Base-by-base conservation (phyloP, 1,140 invertebrate genomes). In the Lepidotrigona ventralis region DNA sequence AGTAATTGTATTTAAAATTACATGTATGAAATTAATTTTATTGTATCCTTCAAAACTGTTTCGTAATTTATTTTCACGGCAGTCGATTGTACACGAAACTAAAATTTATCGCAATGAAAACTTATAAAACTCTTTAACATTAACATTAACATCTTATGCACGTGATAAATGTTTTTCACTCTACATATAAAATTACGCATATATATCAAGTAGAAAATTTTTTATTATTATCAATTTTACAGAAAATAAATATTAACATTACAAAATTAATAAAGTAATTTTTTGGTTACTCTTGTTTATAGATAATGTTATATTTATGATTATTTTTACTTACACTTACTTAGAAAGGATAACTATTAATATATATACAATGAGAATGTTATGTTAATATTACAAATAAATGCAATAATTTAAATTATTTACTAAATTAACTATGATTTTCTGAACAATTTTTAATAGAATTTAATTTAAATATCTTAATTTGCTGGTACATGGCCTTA, bases 381-480 rank as follows among this genome's bases (percentile, higher is more conserved):
- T 51, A 51, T 71, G 23, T 69, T n/a, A 46, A 69, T 46, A 12
- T 53, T 64, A 54, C 23, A 54, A 53, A 11, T 63, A 63, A 72
- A 5, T 77, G 21, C 39, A 82, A 85, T 75, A 85, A 85, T 70
- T 74, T 86, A 80, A 63, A 15, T 53, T 68, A 66, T 54, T 5
- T 12, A n/a, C 51, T 63, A 26, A 73, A 73, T 19, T n/a, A 21
- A 17, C 58, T 60, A 60, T n/a, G 23, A 78, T 79, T 33, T 72
- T 11, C 14, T 39, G 56, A 88, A 79, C 70, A 84, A 54, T 66
- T 81, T 84, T 39, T 83, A 21, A 81, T 39, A 60, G 87, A 88
- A 23, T 88, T 88, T 4, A 14, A 17, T 64, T 88, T 81, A 77
- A 89, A 89, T 19, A 70, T 81, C n/a, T 76, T 23, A 51, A 58